Evolutionary conservation across 2,113 vertebrate species (phyloP), one percentile per base, ranked within the genome.

Genomic region (Corynorhinus townsendii): DNA sequence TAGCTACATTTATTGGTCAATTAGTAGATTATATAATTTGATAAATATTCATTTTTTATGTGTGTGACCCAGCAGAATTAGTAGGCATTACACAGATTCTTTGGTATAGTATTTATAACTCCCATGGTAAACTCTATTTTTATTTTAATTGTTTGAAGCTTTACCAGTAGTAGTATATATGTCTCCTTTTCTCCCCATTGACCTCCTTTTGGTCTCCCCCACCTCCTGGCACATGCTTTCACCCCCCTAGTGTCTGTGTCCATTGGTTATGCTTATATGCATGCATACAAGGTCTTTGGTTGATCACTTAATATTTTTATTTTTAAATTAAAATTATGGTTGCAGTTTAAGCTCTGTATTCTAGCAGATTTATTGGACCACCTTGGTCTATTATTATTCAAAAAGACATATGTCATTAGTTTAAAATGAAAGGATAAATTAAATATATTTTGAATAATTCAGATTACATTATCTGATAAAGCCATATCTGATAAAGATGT

Each of bases 361-460:
- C 19, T 68, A 72, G 38, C 17, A 85, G 22, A 81, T 49, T 83
- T 71, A 16, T 38, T 56, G 26, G 9, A 24, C 26, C 33, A 91
- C 6, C 47, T 52, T 54, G 2, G 77, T 93, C 16, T 72, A 24
- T 86, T 69, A 73, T 92, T 69, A 33, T 43, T 64, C 11, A 89
- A 2, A 73, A 77, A 82, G 77, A 40, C 6, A 26, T 38, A 22
- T 30, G n/a, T 64, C 3, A 72, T 62, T 88, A 12, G 28, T 54
- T 83, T 82, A 82, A 89, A 91, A 87, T 90, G 62, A 90, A 72
- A 84, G 16, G 59, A 75, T 64, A 45, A 62, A 56, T 88, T 52
- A 86, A 90, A 68, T 81, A 52, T 49, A 73, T 40, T 88, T 91
- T 93, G 26, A 94, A 43, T 7, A 86, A 45, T 69, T 19, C 2